Base-by-base conservation (phyloP, 2,797 vertebrate species). In the Parambassis ranga region DNA sequence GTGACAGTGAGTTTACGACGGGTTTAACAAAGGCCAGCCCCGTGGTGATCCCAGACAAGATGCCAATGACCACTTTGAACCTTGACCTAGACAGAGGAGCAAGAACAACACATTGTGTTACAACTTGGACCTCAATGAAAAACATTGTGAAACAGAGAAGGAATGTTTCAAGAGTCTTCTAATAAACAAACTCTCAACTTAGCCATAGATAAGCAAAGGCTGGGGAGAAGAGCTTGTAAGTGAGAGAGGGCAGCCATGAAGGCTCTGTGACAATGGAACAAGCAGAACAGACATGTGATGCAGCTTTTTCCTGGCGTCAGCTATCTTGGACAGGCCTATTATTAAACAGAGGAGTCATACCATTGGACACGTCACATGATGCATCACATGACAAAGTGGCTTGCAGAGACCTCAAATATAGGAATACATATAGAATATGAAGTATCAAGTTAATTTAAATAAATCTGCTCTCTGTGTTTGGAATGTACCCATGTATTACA, bases 21-120 rank as follows among this genome's bases (percentile, higher is more conserved):
- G 98, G 98, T 60, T 99, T 99, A 41, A 99, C 93, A 63, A 99
- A 99, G 1, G 96, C 96, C 33, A 99, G 89, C 14, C 93, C 94
- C 0, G 97, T 98, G 38, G 95, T 95, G 72, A 98, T 91, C 24
- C 94, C 96, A 26, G 98, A 98, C 48, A 99, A 85, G 69, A 98
- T 86, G 24, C 93, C 95, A 3, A 98, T 94, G 16, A 95, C 94
- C 65, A 93, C 92, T 93, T 99, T 99, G 91, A 99, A 99, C 82
- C 96, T 89, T n/a, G 94, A 94, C 83, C 97, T 98, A 63, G 49
- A 27, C 18, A 7, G 32, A 56, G 55, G 60, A 58, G 36, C 20
- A 63, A 69, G n/a, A 60, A 49, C 7, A 70, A 51, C 11, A 46
- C 2, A 14, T 15, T 15, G 5, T 28, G 22, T 11, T 20, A 14